Evolutionary conservation across 2,797 vertebrate species (phyloP).

Genomic region (Phylloscopus collybita): DNA sequence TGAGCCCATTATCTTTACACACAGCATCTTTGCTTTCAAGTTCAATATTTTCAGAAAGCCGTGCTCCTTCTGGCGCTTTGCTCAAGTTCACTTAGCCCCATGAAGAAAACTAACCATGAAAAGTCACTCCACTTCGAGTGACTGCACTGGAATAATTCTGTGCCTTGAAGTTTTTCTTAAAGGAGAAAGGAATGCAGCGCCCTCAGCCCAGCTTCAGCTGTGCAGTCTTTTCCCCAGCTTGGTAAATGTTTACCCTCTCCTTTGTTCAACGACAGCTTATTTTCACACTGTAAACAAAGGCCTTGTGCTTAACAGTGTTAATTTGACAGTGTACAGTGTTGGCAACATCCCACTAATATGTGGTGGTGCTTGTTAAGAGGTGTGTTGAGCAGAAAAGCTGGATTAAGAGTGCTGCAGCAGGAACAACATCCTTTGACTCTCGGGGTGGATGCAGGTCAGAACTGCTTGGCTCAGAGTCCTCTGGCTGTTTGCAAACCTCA

Average conservation of each 20-base stretch:
- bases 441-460: neutral
- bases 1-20: neutral
- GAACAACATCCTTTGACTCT: neutral
- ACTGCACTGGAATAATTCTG: neutral
- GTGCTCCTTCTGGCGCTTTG: slow-evolving; percentile 11
- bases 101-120: slow-evolving; percentile 36
- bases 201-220: neutral
- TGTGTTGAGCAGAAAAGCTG: neutral
- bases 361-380: neutral
- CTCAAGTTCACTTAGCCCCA: neutral
- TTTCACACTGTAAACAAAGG: slow-evolving; percentile 4
- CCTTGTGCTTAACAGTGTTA: neutral
- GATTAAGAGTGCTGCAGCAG: neutral
- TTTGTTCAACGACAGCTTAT: slow-evolving; percentile 17
- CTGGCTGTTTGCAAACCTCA: neutral
- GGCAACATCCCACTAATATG: neutral
- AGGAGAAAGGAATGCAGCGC: neutral
- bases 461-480: neutral
- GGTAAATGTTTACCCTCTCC: neutral
- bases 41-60: neutral
- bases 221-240: neutral
- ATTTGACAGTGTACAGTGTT: neutral
- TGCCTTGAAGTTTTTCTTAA: neutral
- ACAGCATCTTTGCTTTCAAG: slow-evolving; percentile 38
- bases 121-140: neutral